Evolutionary conservation across 2,113 vertebrate species (phyloP).

Genomic region (Micromys minutus): DNA sequence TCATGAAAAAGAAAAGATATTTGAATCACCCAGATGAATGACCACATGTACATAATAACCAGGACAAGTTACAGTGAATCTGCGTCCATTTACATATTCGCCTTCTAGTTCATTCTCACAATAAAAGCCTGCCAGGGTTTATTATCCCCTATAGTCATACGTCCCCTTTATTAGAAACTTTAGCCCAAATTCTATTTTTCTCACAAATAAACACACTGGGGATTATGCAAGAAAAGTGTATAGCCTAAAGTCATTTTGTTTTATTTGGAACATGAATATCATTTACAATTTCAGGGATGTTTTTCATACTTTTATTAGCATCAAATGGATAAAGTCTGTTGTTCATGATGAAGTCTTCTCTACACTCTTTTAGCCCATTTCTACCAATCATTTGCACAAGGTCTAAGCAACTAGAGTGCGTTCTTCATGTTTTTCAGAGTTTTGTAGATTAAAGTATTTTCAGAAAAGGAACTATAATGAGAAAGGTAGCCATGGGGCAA

Average conservation of each 20-base stretch:
- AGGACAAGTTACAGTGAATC: not conserved
- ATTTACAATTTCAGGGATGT: slow-evolving; percentile 6
- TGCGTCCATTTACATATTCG: not conserved
- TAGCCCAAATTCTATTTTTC: not conserved
- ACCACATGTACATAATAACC: not conserved
- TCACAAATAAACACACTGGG: not conserved
- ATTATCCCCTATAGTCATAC: not conserved
- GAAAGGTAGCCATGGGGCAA: not conserved
- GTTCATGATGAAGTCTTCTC: not conserved
- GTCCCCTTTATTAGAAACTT: not conserved
- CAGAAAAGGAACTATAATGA: not conserved
- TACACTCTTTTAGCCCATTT: not conserved
- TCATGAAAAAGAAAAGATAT: not conserved
- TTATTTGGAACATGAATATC: not conserved
- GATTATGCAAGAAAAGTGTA: not conserved
- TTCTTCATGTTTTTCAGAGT: not conserved
- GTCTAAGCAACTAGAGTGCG: not conserved
- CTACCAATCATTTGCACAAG: not conserved
- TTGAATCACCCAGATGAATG: not conserved
- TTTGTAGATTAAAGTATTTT: not conserved
- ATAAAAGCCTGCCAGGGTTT: not conserved
- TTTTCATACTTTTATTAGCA: not conserved
- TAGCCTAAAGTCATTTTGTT: not conserved
- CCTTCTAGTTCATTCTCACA: not conserved
- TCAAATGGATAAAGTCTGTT: not conserved